Conservation (phyloP, 2,797 vertebrate species). For the Sparidentex hasta region DNA sequence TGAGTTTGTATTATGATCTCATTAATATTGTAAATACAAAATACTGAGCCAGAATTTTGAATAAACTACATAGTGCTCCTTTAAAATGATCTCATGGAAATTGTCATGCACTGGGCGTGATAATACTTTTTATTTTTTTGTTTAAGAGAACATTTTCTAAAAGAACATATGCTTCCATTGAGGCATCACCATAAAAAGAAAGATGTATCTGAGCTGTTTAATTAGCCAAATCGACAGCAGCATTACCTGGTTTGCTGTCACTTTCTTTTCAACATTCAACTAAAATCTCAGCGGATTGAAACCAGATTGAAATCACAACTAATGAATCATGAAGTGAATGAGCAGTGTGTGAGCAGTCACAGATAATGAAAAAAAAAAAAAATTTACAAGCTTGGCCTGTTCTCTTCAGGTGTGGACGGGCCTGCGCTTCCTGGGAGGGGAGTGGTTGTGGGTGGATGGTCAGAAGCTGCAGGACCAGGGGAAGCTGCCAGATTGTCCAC, state of each 20-base stretch:
- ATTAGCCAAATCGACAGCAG: background rate
- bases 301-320: too few relatives aligned
- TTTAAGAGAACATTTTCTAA: background rate
- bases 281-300: too few relatives aligned
- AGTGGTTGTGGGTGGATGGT: slow-evolving; percentile 63
- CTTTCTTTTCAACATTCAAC: background rate
- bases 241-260: background rate
- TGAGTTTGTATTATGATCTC: too few relatives aligned
- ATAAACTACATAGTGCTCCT: too few relatives aligned
- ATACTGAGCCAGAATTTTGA: too few relatives aligned
- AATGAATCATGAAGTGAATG: background rate
- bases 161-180: background rate
- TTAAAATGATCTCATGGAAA: background rate
- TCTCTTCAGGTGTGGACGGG: slow-evolving; percentile 61
- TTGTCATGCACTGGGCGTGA: background rate
- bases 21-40: too few relatives aligned
- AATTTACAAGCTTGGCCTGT: slow-evolving; percentile 1
- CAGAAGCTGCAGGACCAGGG: fast-evolving
- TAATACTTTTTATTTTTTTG: background rate
- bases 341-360: background rate
- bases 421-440: slow-evolving; percentile 55
- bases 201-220: background rate
- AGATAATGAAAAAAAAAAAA: background rate
- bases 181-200: background rate
- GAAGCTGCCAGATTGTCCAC: slow-evolving; percentile 39